These are phyloP conservation scores for Chloroclystis v-ata DNA, from an alignment of 2,888 invertebrate genomes.

Conservation along the genomic window DNA sequence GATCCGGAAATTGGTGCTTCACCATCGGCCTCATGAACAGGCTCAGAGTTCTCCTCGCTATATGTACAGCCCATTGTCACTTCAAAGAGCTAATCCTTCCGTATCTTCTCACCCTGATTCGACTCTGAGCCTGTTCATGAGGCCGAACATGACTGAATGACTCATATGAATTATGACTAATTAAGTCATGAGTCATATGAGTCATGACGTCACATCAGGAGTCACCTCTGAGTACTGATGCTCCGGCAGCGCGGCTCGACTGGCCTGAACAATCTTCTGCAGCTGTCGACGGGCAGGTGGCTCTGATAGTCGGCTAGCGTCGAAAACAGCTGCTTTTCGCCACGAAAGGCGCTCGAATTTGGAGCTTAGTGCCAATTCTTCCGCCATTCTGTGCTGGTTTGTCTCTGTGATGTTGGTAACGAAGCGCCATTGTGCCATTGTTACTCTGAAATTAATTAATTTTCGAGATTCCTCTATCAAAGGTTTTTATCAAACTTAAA, in stretches of 20 bases:
- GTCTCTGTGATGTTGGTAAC: slow-evolving; percentile 86
- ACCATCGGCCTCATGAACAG: too few species aligned
- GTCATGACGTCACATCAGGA: neutral
- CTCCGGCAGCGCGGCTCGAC: slow-evolving; percentile 85
- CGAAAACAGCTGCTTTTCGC: slow-evolving; percentile 83
- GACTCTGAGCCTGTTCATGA: neutral
- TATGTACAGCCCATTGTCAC: too few species aligned
- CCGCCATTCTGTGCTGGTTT: slow-evolving; percentile 84
- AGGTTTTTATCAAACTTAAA: too few species aligned
- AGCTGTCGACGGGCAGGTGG: slow-evolving; percentile 82
- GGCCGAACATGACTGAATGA: neutral
- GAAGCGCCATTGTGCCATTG: slow-evolving; percentile 85
- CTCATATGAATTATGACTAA: neutral
- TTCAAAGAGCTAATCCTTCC: too few species aligned
- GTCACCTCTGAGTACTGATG: slow-evolving; percentile 85
- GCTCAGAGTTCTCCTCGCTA: too few species aligned
- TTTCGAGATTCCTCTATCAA: too few species aligned
- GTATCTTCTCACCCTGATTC: too few species aligned
- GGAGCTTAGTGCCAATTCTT: slow-evolving; percentile 82
- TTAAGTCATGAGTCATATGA: neutral
- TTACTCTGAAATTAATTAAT: slow-evolving; percentile 73
- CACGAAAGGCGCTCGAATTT: slow-evolving; percentile 87
- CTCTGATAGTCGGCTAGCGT: slow-evolving; percentile 83
- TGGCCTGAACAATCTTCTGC: slow-evolving; percentile 82
- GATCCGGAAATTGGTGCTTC: too few species aligned